Evolutionary conservation across 2,888 invertebrate species (phyloP).

Genomic region (Drosophila neoperkinsi): DNA sequence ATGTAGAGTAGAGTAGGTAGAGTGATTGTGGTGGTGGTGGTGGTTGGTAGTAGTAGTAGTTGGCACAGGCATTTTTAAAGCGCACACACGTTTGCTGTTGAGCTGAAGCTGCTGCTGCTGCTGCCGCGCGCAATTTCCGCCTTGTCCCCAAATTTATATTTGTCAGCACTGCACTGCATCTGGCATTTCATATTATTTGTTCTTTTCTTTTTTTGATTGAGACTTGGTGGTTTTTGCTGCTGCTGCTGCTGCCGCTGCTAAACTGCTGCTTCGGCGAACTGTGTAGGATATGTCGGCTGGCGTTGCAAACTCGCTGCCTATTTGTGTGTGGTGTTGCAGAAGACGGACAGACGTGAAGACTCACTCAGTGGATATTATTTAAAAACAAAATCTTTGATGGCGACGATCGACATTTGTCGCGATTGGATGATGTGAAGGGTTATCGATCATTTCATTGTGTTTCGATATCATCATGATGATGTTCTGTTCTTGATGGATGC

Average conservation of each 20-base stretch:
- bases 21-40: slow-evolving; percentile 60
- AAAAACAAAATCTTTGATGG: slow-evolving; percentile 40
- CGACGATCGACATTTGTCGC: slow-evolving; percentile 19
- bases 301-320: slow-evolving; percentile 56
- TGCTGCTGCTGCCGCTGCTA: slow-evolving; percentile 72
- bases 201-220: slow-evolving; percentile 51
- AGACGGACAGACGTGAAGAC: slow-evolving; percentile 79
- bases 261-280: slow-evolving; percentile 71
- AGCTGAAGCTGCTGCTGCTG: slow-evolving; percentile 72
- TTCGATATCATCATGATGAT: slow-evolving; percentile 16
- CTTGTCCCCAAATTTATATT: slow-evolving; percentile 69
- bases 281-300: slow-evolving; percentile 60
- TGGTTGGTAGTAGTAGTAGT: slow-evolving; percentile 19
- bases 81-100: slow-evolving; percentile 68
- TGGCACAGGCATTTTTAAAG: slow-evolving; percentile 34
- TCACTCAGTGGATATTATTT: slow-evolving; percentile 62
- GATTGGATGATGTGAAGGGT: slow-evolving; percentile 21
- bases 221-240: slow-evolving; percentile 77
- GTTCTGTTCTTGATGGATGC: slow-evolving; percentile 19
- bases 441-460: slow-evolving; percentile 25
- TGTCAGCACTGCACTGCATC: slow-evolving; percentile 53
- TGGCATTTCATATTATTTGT: slow-evolving; percentile 45
- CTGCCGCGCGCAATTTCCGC: slow-evolving; percentile 77
- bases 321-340: slow-evolving; percentile 45
- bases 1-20: slow-evolving; percentile 68